phyloP scores from a whole-genome alignment of 2,113 vertebrate genomes.

The Ciconia maguari region DNA sequence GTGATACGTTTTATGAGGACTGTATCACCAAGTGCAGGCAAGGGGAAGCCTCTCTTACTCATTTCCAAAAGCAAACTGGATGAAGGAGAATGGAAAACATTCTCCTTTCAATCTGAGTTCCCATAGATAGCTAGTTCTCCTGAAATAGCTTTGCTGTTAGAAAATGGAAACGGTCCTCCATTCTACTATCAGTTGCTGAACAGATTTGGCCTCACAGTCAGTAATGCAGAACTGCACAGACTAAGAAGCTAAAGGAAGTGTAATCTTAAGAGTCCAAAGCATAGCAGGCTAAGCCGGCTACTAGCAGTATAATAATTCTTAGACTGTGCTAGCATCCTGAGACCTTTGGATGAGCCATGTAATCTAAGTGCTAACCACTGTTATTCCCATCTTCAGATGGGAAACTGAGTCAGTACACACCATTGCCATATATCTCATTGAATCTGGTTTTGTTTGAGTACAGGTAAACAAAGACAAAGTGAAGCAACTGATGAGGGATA shows the following conservation, averaged over 20 bases:
- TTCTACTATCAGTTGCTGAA: neutral
- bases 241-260: neutral
- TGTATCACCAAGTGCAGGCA: neutral
- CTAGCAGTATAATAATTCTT: neutral
- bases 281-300: neutral
- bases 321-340: neutral
- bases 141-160: neutral
- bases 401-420: neutral
- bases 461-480: constrained; percentile 86
- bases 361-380: neutral
- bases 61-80: neutral
- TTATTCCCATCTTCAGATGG: neutral
- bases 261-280: neutral
- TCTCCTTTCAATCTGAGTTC: neutral
- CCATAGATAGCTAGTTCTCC: neutral
- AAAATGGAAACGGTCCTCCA: neutral
- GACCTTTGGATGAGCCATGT: neutral
- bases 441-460: neutral
- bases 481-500: constrained; percentile 79
- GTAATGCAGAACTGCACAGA: neutral
- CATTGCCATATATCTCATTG: neutral
- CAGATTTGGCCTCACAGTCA: neutral
- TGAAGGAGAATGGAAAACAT: neutral
- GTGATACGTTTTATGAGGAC: neutral
- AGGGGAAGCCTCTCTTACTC: neutral